These are phyloP conservation scores for mouse (Mus musculus) DNA, from an alignment of 2,113 vertebrate genomes.

Conservation along the genomic window GRCm39 chr6:77095001-77095500, in stretches of 20 bases:
- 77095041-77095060: neutral
- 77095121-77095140: too few relatives aligned
- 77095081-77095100: neutral
- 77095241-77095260: neutral
- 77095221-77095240: neutral
- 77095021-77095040: too few relatives aligned
- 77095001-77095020: neutral
- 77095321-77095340: constrained; percentile 43
- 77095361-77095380: constrained; percentile 30
- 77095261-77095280: neutral
- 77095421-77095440: constrained; percentile 22
- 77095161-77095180: neutral
- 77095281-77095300: neutral
- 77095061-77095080: neutral
- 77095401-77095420: constrained; percentile 22
- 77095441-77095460: constrained; percentile 12
- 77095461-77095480: neutral
- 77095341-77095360: constrained; percentile 49
- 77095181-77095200: neutral
- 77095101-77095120: neutral
- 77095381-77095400: neutral
- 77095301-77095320: neutral
- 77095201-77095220: neutral
- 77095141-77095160: neutral
- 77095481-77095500: neutral